Evolutionary conservation across 1,140 invertebrate genomes (phyloP), one percentile per base, ranked within the genome.

Genomic region (Sycophila sp.): DNA sequence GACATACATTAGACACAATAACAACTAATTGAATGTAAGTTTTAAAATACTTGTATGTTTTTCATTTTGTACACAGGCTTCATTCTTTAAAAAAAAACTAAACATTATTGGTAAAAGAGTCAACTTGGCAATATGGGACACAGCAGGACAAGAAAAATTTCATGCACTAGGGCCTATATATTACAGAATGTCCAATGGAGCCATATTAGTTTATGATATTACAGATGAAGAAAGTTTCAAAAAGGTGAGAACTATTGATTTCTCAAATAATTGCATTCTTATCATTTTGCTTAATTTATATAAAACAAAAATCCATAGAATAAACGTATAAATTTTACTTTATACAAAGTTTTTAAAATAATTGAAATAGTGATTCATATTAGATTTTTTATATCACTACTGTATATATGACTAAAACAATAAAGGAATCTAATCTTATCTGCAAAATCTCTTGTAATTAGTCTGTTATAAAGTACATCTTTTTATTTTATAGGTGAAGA

Each of bases 121-220:
- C 8, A 97, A 96, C 80, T 85, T 99, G 19, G 93, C 96, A 2
- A 99, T 99, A 78, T 99, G 98, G 97, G 98, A 99, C 81, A 99
- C 98, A 8, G 98, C 98, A 45, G 98, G 98, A 0, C 97, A 99
- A 82, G 92, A 93, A 78, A 92, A 93, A 74, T 99, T 99, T 81
- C 98, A 99, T 88, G 97, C 98, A 1, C 81, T 99, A 40, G 97
- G 96, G 15, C 96, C 96, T 38, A 98, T 99, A 76, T 99, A 99
- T 85, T 99, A 99, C 85, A 87, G 98, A 75, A 96, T 96, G 82
- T 98, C 96, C 11, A 96, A 99, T 88, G 98, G 98, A 75, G 98
- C 98, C 51, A 92, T 99, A 76, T 89, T 99, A 70, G 97, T 99
- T 6, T 99, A 99, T 86, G 98, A 99, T 86, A 98, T 99, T 55